A percentile compares a stretch with the other conserved stretches of the same genome.
Evolutionary conservation across 35 echinoderm and acorn worm genomes (phyloP).

Genomic region (Patiria miniata): DNA sequence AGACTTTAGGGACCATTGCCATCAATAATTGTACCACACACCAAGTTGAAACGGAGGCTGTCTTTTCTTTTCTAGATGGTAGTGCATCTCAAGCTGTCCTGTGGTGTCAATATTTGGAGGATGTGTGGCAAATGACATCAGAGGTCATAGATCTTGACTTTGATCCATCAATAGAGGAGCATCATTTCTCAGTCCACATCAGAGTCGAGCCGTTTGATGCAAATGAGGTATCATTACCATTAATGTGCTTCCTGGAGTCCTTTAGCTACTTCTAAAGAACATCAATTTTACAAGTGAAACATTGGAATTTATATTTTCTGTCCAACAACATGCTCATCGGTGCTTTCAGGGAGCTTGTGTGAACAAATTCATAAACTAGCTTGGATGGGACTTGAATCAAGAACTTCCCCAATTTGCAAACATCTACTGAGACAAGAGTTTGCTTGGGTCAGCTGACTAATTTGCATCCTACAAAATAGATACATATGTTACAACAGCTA

Average conservation of each 20-base stretch:
- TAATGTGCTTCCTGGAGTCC: no score
- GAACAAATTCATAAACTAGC: no score
- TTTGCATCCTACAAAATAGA: no score
- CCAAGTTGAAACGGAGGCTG: background rate
- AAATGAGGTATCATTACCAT: constrained; percentile 6
- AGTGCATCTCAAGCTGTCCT: constrained; percentile 8
- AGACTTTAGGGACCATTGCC: background rate
- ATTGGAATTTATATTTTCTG: no score
- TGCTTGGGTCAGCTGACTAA: no score
- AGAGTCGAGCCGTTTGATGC: constrained; percentile 25
- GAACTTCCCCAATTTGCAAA: no score
- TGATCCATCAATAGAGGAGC: constrained; percentile 31
- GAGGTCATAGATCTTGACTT: constrained; percentile 9
- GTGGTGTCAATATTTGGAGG: constrained; percentile 36
- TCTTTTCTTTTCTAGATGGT: background rate
- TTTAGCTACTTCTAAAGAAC: background rate
- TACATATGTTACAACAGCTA: no score
- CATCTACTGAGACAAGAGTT: no score
- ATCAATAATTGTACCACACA: background rate
- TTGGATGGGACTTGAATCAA: no score
- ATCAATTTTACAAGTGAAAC: no score
- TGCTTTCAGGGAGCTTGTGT: no score
- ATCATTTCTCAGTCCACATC: constrained; percentile 2
- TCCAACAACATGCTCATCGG: no score
- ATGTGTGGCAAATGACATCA: background rate